Evolutionary conservation across 2,113 vertebrate species (phyloP), one percentile per base, ranked within the genome.

Genomic region (Panurus biarmicus): DNA sequence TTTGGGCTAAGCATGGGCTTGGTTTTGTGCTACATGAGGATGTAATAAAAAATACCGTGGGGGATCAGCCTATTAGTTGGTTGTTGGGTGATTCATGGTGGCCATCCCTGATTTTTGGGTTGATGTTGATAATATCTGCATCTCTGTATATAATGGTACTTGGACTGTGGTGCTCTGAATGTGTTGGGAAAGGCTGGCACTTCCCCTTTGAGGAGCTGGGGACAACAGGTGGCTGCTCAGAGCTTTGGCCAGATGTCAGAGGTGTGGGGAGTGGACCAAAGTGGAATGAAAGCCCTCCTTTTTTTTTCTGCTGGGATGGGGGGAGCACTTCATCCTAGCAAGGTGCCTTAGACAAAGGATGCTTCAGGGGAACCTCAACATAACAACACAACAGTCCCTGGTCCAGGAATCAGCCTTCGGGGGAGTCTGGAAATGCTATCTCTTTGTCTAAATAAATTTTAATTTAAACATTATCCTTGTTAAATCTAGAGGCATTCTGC

Each of bases 381-480:
- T 9, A 45, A 40, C 28, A 75, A 29, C 18, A 40, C 28, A 75
- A 29, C 18, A 53, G 33, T 47, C 14, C 12, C 28, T 44, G 9
- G 72, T 66, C 23, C 40, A 66, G 75, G 38, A 87, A 65, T 71
- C 33, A 62, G 7, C 66, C 77, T 89, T 50, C 2, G 6, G 85
- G 80, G 72, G 42, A 87, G 50, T n/a, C 87, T 73, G 80, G 10
- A 94, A 94, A 66, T 80, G 48, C 21, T 36, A 40, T 64, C 85
- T 90, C 74, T 96, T 91, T 91, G 50, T 94, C 57, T 93, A 90
- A 97, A 95, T 96, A 96, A 89, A 92, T 92, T 88, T 85, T 83
- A 95, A 89, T 87, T 95, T 96, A 94, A 77, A 80, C n/a, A 4
- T 95, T 94, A 96, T 93, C 51, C 56, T 93, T 92, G 64, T 76